Conservation (phyloP, 2,888 invertebrate species). For the Cyrtodaria siliqua region DNA sequence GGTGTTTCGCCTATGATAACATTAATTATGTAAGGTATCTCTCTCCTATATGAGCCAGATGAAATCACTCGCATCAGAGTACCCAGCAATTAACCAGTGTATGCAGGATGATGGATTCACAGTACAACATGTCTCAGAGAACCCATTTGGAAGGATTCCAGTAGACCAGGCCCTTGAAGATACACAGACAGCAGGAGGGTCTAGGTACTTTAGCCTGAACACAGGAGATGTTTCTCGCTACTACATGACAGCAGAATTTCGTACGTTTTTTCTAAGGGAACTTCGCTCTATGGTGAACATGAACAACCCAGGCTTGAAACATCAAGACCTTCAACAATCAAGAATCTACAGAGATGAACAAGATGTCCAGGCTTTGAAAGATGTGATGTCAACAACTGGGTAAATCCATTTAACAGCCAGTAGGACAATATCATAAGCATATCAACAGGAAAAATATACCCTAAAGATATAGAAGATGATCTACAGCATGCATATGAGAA, state of each 20-base stretch:
- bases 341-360: no score
- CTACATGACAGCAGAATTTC: no score
- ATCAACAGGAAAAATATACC: conserved; percentile 15
- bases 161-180: conserved; percentile 57
- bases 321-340: conserved; percentile 11
- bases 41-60: conserved; percentile 53
- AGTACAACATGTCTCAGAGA: conserved; percentile 45
- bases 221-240: conserved; percentile 49
- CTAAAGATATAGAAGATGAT: conserved; percentile 19
- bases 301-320: neutral
- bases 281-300: conserved; percentile 13
- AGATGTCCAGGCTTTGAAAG: conserved; percentile 3
- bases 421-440: conserved; percentile 35
- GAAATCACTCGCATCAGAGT: conserved; percentile 2
- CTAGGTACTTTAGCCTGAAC: conserved; percentile 46
- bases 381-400: conserved; percentile 39
- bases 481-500: conserved; percentile 23
- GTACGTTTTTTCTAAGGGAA: conserved; percentile 20
- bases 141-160: conserved; percentile 61
- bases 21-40: conserved; percentile 68
- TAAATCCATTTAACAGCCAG: conserved; percentile 36
- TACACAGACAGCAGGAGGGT: conserved; percentile 59
- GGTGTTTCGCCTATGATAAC: conserved; percentile 67
- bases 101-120: conserved; percentile 31
- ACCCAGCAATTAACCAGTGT: conserved; percentile 18